Evolutionary conservation across 2,113 vertebrate genomes (phyloP).

Genomic region (Oryzias woworae): DNA sequence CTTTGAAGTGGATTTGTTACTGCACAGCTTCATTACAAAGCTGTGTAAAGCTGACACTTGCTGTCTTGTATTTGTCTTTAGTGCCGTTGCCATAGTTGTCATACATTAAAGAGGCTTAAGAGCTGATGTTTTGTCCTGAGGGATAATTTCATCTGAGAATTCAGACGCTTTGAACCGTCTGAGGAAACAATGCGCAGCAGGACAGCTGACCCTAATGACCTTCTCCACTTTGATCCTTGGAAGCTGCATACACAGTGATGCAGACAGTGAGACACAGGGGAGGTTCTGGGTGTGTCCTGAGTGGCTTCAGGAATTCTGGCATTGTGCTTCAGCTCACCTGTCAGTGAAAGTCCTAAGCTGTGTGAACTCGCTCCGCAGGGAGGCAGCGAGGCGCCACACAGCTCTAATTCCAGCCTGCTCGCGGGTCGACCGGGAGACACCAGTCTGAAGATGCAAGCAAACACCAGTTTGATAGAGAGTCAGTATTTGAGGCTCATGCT

Average conservation of each 20-base stretch:
- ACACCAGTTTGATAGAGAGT: conserved; percentile 11
- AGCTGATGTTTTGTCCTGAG: conserved; percentile 49
- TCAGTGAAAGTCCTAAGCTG: conserved; percentile 73
- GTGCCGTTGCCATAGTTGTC: conserved; percentile 41
- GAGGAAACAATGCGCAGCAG: conserved; percentile 49
- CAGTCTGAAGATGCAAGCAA: conserved; percentile 54
- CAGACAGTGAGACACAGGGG: conserved; percentile 30
- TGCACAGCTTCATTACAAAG: conserved; percentile 34
- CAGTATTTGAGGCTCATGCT: conserved; percentile 4
- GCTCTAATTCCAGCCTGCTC: conserved; percentile 61
- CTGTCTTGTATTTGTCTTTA: conserved; percentile 57
- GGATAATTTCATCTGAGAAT: conserved; percentile 56
- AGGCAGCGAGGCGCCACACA: conserved; percentile 80
- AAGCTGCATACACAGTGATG: conserved; percentile 37
- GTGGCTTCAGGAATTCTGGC: conserved; percentile 47
- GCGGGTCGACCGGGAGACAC: conserved; percentile 28
- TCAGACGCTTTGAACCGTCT: conserved; percentile 49
- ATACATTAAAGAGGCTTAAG: conserved; percentile 43
- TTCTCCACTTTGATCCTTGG: conserved; percentile 65
- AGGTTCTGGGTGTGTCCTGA: conserved; percentile 31
- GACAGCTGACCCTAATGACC: conserved; percentile 52
- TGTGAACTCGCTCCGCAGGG: conserved; percentile 72
- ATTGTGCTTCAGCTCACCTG: conserved; percentile 61
- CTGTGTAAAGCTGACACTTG: conserved; percentile 53
- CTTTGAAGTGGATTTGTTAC: conserved; percentile 59